Evolutionary conservation across 2,113 vertebrate genomes (phyloP).

Genomic region (Ciconia stormi): DNA sequence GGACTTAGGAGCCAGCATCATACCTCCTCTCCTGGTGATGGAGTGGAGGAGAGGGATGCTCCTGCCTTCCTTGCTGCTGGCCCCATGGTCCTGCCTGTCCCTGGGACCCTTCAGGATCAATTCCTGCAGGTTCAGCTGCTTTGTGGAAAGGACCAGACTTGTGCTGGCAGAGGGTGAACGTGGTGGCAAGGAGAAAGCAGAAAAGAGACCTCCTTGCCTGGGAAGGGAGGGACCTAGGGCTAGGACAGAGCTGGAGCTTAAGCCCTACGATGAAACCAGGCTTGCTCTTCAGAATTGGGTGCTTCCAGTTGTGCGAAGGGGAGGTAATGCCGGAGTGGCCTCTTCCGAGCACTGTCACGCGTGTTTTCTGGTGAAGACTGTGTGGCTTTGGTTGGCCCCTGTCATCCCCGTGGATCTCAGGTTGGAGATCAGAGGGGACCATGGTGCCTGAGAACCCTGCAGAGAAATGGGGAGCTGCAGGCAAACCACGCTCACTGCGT

Average conservation of each 20-base stretch:
- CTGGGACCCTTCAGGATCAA: not conserved
- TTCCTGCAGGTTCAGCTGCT: not conserved
- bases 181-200: not conserved
- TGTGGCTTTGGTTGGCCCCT: not conserved
- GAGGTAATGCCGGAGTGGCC: not conserved
- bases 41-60: not conserved
- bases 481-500: not conserved
- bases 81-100: not conserved
- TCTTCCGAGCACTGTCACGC: accelerated
- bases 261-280: not conserved
- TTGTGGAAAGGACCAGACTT: not conserved
- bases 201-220: not conserved
- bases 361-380: not conserved
- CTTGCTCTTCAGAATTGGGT: not conserved
- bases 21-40: not conserved
- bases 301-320: not conserved
- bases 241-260: not conserved
- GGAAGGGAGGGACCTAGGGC: not conserved
- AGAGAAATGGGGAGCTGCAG: not conserved
- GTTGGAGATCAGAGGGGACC: not conserved
- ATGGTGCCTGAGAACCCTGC: not conserved
- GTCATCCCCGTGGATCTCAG: not conserved
- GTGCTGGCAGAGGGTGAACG: not conserved
- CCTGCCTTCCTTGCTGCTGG: not conserved
- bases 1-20: not conserved